Evolutionary conservation across 2,888 invertebrate species (phyloP), one percentile per base, ranked within the genome.

Genomic region (Pharmacophagus antenor): DNA sequence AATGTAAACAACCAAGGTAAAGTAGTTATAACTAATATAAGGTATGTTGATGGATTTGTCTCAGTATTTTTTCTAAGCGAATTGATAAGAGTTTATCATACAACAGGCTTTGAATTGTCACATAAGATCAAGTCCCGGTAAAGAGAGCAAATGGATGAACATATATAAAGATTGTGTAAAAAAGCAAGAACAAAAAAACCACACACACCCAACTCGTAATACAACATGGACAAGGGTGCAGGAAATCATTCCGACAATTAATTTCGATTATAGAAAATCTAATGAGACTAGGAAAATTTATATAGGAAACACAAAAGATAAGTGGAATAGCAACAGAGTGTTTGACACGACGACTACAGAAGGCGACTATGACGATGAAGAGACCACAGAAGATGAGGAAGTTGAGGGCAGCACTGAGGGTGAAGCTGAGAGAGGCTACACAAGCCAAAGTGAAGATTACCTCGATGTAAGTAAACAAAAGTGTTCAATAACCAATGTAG

Each of bases 141-240:
- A 90, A 60, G 92, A 93, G 66, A 88, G 91, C 18, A 92, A 93
- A 56, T 76, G 93, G 3, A 93, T 92, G 65, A 89, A 84, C 51
- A 86, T 93, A 8, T 91, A 93, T 65, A 89, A 89, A 63, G 90
- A 81, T 54, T 94, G 94, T 65, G 82, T 92, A 70, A 92, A 86
- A 49, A 88, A 82, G 70, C 80, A 82, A 70, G 85, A 49, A 23
- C 46, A 31, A 22, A 55, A 21, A 18, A 50, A 31, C 59, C 67
- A 20, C 75, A 74, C 54, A 77, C 71, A n/a, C 18, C 37, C 46
- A 12, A 74, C 41, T 80, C 84, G 51, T 81, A 75, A 71, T 12
- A 15, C 12, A 12, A 12, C 31, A 31, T 51, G 51, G 51, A 51
- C 10, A 20, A 20, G 8, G 6, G 12, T 31, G 10, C 21, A 27